These are phyloP conservation scores for Halyomorpha halys DNA, from an alignment of 1,140 invertebrate genomes.

Conservation along the genomic window DNA sequence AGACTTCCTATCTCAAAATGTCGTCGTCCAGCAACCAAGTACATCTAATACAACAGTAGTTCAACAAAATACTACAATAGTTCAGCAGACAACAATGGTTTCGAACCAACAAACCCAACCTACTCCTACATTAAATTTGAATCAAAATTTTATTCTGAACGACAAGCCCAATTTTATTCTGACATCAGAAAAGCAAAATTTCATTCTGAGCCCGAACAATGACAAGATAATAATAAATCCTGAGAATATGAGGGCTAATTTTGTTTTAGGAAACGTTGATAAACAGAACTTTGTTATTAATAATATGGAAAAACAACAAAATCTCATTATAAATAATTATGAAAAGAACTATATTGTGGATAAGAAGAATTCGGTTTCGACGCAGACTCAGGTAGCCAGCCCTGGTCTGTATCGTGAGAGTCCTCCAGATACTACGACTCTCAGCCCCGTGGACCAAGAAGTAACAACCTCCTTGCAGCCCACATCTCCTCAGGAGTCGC, in stretches of 20 bases:
- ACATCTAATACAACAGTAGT: constrained; percentile 37
- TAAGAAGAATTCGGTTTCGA: constrained; percentile 51
- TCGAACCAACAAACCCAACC: constrained; percentile 49
- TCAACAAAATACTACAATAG: constrained; percentile 58
- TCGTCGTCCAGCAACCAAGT: constrained; percentile 24
- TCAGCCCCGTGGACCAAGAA: constrained; percentile 51
- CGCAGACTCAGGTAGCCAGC: constrained; percentile 50
- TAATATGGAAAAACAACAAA: constrained; percentile 19
- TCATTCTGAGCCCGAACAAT: constrained; percentile 33
- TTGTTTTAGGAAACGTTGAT: constrained; percentile 20
- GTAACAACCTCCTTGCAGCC: constrained; percentile 31
- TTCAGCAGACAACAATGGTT: constrained; percentile 57
- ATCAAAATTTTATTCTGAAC: constrained; percentile 31
- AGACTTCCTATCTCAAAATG: constrained; percentile 21
- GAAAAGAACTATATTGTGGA: constrained; percentile 20
- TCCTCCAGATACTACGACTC: constrained; percentile 70
- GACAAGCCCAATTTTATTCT: constrained; percentile 33
- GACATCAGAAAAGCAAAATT: constrained; percentile 32
- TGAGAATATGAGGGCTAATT: constrained; percentile 20
- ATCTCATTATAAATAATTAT: constrained; percentile 27
- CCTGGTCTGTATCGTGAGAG: constrained; percentile 38
- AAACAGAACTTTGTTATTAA: constrained; percentile 20
- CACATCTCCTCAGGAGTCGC: constrained; percentile 28
- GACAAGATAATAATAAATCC: constrained; percentile 24
- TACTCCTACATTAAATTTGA: constrained; percentile 27